Conservation (phyloP, 2,888 invertebrate species). For the Hololepta plana region DNA sequence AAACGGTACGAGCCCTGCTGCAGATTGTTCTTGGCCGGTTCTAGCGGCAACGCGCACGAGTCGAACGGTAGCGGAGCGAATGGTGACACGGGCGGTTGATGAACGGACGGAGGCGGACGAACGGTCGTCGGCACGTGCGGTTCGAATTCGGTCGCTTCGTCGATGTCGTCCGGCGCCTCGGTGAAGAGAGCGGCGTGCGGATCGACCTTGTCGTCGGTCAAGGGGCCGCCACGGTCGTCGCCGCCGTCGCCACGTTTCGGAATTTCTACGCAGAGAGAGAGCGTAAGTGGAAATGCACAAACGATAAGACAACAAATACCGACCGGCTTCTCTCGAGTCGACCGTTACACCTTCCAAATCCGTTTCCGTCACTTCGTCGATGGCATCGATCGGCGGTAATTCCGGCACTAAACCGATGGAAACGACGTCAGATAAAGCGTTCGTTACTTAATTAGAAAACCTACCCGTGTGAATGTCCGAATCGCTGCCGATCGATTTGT, state of each 20-base stretch:
- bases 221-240: slow-evolving; percentile 12
- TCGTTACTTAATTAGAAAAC: slow-evolving; percentile 2
- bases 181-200: neutral
- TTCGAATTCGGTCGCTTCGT: slow-evolving; percentile 6
- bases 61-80: slow-evolving; percentile 8
- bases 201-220: slow-evolving; percentile 2
- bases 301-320: no score
- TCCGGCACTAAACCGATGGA: slow-evolving; percentile 15
- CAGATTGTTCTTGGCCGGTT: slow-evolving; percentile 4
- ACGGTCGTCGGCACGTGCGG: no score
- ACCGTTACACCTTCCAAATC: slow-evolving; percentile 10
- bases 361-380: slow-evolving; percentile 11
- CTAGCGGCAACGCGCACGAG: slow-evolving; percentile 9
- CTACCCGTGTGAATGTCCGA: slow-evolving; percentile 17
- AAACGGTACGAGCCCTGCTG: slow-evolving; percentile 6
- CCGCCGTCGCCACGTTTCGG: slow-evolving; percentile 20
- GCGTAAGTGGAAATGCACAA: no score
- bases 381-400: slow-evolving; percentile 17
- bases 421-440: slow-evolving; percentile 4
- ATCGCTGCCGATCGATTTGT: slow-evolving; percentile 18
- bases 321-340: no score
- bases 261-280: slow-evolving; percentile 5
- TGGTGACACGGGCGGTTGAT: slow-evolving; percentile 6
- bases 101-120: no score
- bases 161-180: slow-evolving; percentile 2